phyloP scores from a whole-genome alignment of 1,140 invertebrate genomes.

The Drosophila paulistorum region DNA sequence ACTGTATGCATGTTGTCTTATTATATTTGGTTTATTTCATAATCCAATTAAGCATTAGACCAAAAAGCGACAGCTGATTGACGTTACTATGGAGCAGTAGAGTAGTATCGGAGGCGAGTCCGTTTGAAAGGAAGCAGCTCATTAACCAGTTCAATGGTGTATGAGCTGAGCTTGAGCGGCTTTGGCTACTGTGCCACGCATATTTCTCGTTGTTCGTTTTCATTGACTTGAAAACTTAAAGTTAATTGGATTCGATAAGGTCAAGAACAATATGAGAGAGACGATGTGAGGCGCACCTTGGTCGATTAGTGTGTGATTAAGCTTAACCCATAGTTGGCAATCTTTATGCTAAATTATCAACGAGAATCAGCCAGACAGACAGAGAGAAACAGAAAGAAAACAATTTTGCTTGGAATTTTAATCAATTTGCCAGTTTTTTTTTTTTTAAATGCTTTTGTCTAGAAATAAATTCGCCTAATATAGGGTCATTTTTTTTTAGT shows the following conservation, averaged over 20 bases:
- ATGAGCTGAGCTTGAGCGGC: constrained; percentile 21
- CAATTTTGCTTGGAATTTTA: not conserved
- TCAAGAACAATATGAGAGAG: constrained; percentile 66
- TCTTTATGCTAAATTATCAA: not conserved
- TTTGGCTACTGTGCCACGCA: constrained; percentile 72
- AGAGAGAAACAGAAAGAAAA: not conserved
- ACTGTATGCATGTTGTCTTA: constrained; percentile 1
- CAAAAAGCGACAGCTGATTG: constrained; percentile 70
- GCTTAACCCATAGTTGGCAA: constrained; percentile 12
- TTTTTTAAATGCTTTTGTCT: not conserved
- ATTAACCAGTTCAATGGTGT: constrained; percentile 52
- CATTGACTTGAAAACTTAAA: constrained; percentile 35
- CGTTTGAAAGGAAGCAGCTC: constrained; percentile 68
- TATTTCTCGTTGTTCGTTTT: constrained; percentile 12
- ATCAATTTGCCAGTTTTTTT: not conserved
- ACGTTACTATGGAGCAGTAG: constrained; percentile 35
- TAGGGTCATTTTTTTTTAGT: not conserved
- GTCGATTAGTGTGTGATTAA: not conserved
- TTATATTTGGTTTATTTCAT: constrained; percentile 56
- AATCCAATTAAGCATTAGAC: constrained; percentile 77
- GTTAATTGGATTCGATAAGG: constrained; percentile 76
- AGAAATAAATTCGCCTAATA: not conserved
- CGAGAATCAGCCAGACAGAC: not conserved
- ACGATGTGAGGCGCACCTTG: constrained; percentile 29
- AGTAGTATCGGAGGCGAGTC: constrained; percentile 2